These are phyloP conservation scores for Nymphalis polychloros DNA, from an alignment of 2,888 invertebrate genomes.

Conservation along the genomic window DNA sequence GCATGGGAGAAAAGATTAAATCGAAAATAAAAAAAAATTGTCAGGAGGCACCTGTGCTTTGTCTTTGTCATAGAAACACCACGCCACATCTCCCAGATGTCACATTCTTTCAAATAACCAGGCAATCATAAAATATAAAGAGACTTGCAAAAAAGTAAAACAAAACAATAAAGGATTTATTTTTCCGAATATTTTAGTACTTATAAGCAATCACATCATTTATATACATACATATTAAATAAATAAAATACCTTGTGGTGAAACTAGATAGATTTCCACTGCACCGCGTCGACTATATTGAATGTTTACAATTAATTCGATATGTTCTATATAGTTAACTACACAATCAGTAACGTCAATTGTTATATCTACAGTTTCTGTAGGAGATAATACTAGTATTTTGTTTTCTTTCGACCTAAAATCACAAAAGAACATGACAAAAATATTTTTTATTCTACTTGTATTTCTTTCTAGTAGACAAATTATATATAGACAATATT, in stretches of 20 bases:
- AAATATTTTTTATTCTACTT: neutral
- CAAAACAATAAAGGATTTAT: too few species aligned
- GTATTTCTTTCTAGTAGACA: too few species aligned
- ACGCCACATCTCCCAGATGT: conserved; percentile 5
- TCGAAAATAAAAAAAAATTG: neutral
- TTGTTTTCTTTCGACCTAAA: conserved; percentile 37
- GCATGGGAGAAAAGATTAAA: too few species aligned
- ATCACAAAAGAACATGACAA: neutral
- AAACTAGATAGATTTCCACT: conserved; percentile 87
- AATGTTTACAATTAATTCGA: conserved; percentile 88
- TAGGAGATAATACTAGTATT: conserved; percentile 45
- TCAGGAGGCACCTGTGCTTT: too few species aligned
- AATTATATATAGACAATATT: neutral
- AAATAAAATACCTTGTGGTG: conserved; percentile 85
- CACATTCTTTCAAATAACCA: conserved; percentile 40
- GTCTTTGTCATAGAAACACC: neutral
- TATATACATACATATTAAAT: neutral
- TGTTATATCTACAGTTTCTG: conserved; percentile 50
- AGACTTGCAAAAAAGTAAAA: neutral
- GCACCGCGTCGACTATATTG: conserved; percentile 88
- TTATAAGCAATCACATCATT: neutral
- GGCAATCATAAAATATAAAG: conserved; percentile 42
- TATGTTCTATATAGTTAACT: conserved; percentile 90
- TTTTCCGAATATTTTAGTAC: too few species aligned
- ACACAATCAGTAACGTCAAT: conserved; percentile 81